These are phyloP conservation scores for Schlechtendalia chinensis DNA, from an alignment of 1,140 invertebrate species.

Conservation along the genomic window DNA sequence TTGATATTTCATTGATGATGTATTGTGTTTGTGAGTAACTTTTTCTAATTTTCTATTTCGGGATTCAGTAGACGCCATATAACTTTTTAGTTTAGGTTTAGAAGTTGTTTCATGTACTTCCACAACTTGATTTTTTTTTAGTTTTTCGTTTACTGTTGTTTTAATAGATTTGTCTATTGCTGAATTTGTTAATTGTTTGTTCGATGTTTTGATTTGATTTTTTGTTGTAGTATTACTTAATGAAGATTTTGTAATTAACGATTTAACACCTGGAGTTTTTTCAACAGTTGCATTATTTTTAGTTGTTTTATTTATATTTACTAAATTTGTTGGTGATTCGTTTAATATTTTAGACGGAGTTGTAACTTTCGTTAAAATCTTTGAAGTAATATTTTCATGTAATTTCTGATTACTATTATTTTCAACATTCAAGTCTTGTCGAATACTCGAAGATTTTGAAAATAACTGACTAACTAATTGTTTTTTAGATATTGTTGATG, in stretches of 20 bases:
- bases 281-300: neutral
- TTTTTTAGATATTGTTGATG: neutral
- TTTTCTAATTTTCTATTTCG: slow-evolving; percentile 16
- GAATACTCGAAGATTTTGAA: neutral
- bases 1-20: neutral
- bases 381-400: neutral
- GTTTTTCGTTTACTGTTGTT: slow-evolving; percentile 1
- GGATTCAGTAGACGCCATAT: slow-evolving; percentile 41
- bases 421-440: neutral
- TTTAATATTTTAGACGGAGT: neutral
- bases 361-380: neutral
- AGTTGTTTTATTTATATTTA: neutral
- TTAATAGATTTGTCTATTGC: slow-evolving; percentile 3
- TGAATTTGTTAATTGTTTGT: neutral
- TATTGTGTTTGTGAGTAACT: neutral
- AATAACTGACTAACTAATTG: neutral
- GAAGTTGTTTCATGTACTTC: neutral
- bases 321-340: neutral
- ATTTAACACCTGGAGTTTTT: neutral
- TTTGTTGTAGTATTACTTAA: neutral
- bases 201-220: too few species aligned
- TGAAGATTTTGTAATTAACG: neutral
- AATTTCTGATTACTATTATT: neutral
- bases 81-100: slow-evolving; percentile 9
- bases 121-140: neutral